phyloP scores from a whole-genome alignment of 2,888 invertebrate genomes.

The Platycheirus rosarum region DNA sequence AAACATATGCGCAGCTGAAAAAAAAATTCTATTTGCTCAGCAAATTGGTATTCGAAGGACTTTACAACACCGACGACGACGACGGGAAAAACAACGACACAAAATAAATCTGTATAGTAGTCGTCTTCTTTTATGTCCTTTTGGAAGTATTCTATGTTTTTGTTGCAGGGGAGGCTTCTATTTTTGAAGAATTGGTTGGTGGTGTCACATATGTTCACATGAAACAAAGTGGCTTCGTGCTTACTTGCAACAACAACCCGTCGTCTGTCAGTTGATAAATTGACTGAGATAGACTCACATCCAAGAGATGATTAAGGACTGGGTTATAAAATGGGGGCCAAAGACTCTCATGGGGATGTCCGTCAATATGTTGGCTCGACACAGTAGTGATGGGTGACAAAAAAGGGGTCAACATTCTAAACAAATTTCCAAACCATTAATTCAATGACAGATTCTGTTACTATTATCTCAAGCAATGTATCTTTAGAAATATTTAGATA shows the following conservation, averaged over 20 bases:
- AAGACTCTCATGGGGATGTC: constrained; percentile 33
- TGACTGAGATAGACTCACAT: constrained; percentile 70
- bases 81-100: constrained; percentile 44
- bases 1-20: constrained; percentile 67
- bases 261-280: constrained; percentile 71
- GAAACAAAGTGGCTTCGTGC: constrained; percentile 36
- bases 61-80: background rate
- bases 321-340: constrained; percentile 2
- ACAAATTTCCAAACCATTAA: constrained; percentile 78
- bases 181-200: constrained; percentile 1
- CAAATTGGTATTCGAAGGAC: constrained; percentile 74
- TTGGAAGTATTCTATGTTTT: constrained; percentile 21
- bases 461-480: no score
- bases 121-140: constrained; percentile 65
- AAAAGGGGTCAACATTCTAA: constrained; percentile 69
- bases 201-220: constrained; percentile 70
- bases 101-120: constrained; percentile 57
- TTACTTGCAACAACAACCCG: constrained; percentile 54
- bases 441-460: constrained; percentile 72
- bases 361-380: constrained; percentile 52
- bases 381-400: constrained; percentile 48
- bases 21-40: constrained; percentile 73
- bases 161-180: constrained; percentile 12
- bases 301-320: constrained; percentile 64
- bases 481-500: no score